Evolutionary conservation across 2,797 vertebrate species (phyloP).

Genomic region (Austrolebias charrua): DNA sequence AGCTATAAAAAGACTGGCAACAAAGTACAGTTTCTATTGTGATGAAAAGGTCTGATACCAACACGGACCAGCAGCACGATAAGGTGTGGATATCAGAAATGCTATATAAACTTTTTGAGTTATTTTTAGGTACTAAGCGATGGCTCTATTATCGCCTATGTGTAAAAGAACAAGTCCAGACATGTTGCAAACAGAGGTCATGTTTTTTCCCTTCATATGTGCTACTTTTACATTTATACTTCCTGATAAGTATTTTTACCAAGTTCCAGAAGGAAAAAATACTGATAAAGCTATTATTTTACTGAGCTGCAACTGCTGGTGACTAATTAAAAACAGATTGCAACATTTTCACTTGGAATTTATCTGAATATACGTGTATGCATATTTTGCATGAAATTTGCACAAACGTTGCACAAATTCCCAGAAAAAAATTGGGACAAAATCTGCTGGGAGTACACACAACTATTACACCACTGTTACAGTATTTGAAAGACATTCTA

Average conservation of each 20-base stretch:
- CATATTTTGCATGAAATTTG: too few relatives aligned
- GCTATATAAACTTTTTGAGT: conserved; percentile 33
- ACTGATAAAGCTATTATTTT: too few relatives aligned
- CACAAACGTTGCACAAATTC: too few relatives aligned
- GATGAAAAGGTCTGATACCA: conserved; percentile 63
- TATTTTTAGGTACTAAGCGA: conserved; percentile 49
- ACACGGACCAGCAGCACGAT: conserved; percentile 18
- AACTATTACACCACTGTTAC: too few relatives aligned
- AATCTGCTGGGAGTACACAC: too few relatives aligned
- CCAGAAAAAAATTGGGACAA: too few relatives aligned
- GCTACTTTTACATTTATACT: neutral
- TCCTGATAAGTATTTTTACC: neutral
- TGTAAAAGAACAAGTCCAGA: conserved; percentile 45
- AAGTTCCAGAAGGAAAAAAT: too few relatives aligned
- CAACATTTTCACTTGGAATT: too few relatives aligned
- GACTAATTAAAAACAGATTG: too few relatives aligned
- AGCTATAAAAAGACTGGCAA: conserved; percentile 87
- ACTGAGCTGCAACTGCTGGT: too few relatives aligned
- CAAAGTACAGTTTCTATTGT: conserved; percentile 74
- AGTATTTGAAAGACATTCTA: too few relatives aligned
- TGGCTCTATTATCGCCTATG: conserved; percentile 28
- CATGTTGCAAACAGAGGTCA: conserved; percentile 28
- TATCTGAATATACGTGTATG: too few relatives aligned
- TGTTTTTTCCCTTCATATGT: conserved; percentile 20
- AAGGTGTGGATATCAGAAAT: conserved; percentile 21